Base-by-base conservation (phyloP, 2,797 vertebrate species). In the Mus spretus region DNA sequence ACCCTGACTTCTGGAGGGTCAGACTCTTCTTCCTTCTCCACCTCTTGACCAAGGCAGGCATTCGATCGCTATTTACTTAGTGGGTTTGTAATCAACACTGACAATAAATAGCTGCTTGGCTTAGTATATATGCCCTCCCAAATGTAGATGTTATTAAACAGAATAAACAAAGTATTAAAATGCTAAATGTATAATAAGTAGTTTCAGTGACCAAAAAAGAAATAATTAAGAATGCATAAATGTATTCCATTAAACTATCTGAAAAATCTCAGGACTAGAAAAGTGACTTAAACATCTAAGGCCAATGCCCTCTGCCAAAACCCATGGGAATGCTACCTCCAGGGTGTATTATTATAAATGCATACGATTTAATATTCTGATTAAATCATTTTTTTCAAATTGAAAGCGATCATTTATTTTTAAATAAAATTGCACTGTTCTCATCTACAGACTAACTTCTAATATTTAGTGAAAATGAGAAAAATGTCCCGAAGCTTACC, bases 221-320 rank as follows among this genome's bases (percentile, higher is more conserved):
- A 92, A 92, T 91, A 90, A 84, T 65, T 79, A 90, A 72, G 26
- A 89, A 85, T 50, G 28, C 37, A 97, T 50, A 88, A 95, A 94
- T 31, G 26, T 44, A 92, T 37, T 55, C 96, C 34, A 82, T 92
- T 81, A 91, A 96, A 95, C 47, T 85, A 75, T 59, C 95, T 59
- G 9, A 81, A 91, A 97, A 83, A 86, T 47, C 91, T 93, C 63
- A 91, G 59, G 47, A 70, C 91, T 94, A 85, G 74, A 53, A 86
- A 89, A 81, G 8, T 93, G 77, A 81, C 3, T 65, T 61, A 79
- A 93, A 94, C 44, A 96, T 84, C 37, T 26, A 24, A 91, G 20
- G 77, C 6, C 75, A 89, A 85, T 34, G 77, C 34, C 34, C 28
- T 53, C 17, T 65, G 37, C 59, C 86, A 89, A 93, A 87, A 74